These are phyloP conservation scores for Hirundo rustica DNA, from an alignment of 2,797 vertebrate species.

Conservation along the genomic window DNA sequence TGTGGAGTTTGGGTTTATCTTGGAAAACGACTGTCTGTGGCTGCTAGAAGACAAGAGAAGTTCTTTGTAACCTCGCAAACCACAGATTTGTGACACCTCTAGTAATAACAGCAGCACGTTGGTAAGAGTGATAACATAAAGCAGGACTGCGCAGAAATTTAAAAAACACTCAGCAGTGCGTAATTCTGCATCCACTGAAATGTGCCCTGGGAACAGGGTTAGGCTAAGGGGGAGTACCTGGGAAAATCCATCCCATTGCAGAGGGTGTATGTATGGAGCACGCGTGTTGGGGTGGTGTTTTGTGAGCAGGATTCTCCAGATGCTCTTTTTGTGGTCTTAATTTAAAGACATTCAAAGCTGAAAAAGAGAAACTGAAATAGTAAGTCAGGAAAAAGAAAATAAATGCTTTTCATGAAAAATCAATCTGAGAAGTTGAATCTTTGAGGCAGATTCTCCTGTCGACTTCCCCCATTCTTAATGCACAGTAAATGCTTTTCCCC, in stretches of 20 bases:
- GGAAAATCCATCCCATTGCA: background rate
- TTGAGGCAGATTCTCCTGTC: background rate
- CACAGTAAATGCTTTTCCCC: background rate
- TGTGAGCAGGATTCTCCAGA: background rate
- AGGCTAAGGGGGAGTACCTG: background rate
- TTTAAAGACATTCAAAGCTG: background rate
- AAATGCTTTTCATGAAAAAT: background rate
- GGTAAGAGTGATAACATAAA: background rate
- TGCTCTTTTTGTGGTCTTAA: background rate
- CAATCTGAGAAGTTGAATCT: background rate
- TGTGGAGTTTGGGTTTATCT: background rate
- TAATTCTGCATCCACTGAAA: background rate
- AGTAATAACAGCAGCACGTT: background rate
- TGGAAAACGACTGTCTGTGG: background rate
- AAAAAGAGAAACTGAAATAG: background rate
- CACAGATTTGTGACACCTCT: background rate
- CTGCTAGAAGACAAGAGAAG: background rate
- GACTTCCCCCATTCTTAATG: background rate
- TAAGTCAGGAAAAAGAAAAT: background rate
- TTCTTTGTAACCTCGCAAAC: background rate
- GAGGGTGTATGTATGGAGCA: fast-evolving
- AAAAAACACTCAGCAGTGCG: background rate
- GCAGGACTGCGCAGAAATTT: background rate
- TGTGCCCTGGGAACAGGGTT: background rate
- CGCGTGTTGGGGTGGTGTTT: fast-evolving